These are phyloP conservation scores for Balaenoptera acutorostrata DNA, from an alignment of 2,113 vertebrate genomes.

Conservation along the genomic window DNA sequence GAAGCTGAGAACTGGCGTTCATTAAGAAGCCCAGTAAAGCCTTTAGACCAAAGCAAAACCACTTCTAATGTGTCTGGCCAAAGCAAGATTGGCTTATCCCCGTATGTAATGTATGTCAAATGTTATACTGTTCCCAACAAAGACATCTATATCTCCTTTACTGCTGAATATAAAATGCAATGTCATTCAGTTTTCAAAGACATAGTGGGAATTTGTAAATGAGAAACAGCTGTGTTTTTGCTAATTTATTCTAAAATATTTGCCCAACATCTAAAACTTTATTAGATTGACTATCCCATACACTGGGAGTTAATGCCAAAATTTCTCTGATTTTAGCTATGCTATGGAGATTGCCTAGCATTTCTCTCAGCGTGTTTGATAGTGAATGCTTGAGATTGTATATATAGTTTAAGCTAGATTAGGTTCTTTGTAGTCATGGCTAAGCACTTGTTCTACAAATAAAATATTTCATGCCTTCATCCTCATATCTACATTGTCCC, in stretches of 20 bases:
- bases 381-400: not conserved
- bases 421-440: not conserved
- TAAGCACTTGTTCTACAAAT: not conserved
- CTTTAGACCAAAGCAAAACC: not conserved
- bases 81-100: not conserved
- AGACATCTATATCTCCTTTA: not conserved
- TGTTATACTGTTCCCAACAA: not conserved
- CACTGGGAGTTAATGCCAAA: not conserved
- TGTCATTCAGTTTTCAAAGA: not conserved
- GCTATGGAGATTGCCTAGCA: not conserved
- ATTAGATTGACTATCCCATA: not conserved
- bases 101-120: not conserved
- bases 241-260: not conserved
- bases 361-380: not conserved
- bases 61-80: not conserved
- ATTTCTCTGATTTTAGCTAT: not conserved
- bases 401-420: not conserved
- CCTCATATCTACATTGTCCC: not conserved
- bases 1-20: not conserved
- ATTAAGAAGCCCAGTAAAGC: not conserved
- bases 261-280: not conserved
- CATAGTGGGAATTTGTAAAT: not conserved
- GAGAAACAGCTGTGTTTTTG: not conserved
- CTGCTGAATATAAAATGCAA: not conserved
- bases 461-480: not conserved